These are phyloP conservation scores for Serrognathus titanus DNA, from an alignment of 2,888 invertebrate genomes.

Conservation along the genomic window DNA sequence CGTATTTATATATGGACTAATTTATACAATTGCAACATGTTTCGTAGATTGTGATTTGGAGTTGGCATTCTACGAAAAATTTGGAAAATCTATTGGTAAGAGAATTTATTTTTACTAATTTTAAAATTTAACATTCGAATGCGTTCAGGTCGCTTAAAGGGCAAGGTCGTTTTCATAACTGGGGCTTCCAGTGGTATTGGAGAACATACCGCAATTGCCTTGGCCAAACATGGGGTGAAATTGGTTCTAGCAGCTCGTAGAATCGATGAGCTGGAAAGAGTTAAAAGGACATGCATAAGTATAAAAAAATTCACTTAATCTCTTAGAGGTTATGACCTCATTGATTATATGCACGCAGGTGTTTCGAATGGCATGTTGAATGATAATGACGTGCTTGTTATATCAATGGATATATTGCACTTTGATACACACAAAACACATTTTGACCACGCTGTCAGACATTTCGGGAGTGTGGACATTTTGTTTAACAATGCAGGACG, in stretches of 20 bases:
- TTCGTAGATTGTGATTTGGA: slow-evolving; percentile 61
- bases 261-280: slow-evolving; percentile 58
- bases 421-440: slow-evolving; percentile 57
- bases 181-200: slow-evolving; percentile 85
- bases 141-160: slow-evolving; percentile 26
- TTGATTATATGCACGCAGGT: slow-evolving; percentile 28
- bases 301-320: slow-evolving; percentile 11
- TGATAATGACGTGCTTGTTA: slow-evolving; percentile 61
- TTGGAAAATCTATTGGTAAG: slow-evolving; percentile 60
- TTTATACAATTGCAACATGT: slow-evolving; percentile 52
- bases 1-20: slow-evolving; percentile 48
- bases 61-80: slow-evolving; percentile 57
- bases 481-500: slow-evolving; percentile 80
- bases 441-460: slow-evolving; percentile 59
- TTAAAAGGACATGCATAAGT: slow-evolving; percentile 63
- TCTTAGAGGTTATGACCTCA: slow-evolving; percentile 19
- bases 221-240: slow-evolving; percentile 65
- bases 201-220: slow-evolving; percentile 64
- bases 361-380: slow-evolving; percentile 48
- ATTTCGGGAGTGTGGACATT: slow-evolving; percentile 72
- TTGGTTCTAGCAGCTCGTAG: slow-evolving; percentile 67
- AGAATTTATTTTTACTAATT: slow-evolving; percentile 2
- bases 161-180: slow-evolving; percentile 79
- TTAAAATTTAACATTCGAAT: not conserved
- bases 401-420: slow-evolving; percentile 66